Conservation (phyloP, 2,797 vertebrate species). For the Sebastes diaconus region DNA sequence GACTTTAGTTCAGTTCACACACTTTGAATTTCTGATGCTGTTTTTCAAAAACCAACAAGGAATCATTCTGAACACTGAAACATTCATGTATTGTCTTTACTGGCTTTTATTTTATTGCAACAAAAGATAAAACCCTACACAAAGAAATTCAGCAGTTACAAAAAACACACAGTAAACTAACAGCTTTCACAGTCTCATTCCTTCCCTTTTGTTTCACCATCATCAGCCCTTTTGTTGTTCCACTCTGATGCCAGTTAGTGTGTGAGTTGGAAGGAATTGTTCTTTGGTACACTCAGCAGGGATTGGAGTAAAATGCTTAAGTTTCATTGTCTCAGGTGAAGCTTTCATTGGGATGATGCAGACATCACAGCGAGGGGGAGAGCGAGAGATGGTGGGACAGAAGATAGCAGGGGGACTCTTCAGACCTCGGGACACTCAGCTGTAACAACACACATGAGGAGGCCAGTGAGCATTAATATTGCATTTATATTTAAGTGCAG, state of each 20-base stretch:
- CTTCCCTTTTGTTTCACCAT: not conserved
- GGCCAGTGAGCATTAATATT: not conserved
- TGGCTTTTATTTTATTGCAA: slow-evolving; percentile 32
- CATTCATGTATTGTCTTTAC: slow-evolving; percentile 13
- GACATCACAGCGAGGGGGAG: not conserved
- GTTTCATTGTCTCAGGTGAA: slow-evolving; percentile 20
- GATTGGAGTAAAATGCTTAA: not conserved
- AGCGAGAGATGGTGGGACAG: not conserved
- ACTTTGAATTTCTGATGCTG: not conserved
- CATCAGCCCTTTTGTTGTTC: not conserved
- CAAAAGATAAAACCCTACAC: slow-evolving; percentile 14
- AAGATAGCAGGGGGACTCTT: not conserved
- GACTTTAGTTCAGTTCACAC: not conserved
- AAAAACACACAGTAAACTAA: slow-evolving; percentile 1
- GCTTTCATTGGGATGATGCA: slow-evolving; percentile 1
- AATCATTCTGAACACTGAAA: not conserved
- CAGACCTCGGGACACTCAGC: slow-evolving; percentile 59
- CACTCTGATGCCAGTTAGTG: slow-evolving; percentile 22
- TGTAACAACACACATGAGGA: slow-evolving; percentile 34
- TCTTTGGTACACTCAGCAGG: slow-evolving; percentile 43
- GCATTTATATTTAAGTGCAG: not conserved
- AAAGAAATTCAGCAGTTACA: slow-evolving; percentile 37
- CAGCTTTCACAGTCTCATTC: slow-evolving; percentile 11
- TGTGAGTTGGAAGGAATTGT: not conserved
- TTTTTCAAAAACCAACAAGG: not conserved